phyloP scores from a whole-genome alignment of 2,113 vertebrate species.

The Aphelocoma coerulescens region DNA sequence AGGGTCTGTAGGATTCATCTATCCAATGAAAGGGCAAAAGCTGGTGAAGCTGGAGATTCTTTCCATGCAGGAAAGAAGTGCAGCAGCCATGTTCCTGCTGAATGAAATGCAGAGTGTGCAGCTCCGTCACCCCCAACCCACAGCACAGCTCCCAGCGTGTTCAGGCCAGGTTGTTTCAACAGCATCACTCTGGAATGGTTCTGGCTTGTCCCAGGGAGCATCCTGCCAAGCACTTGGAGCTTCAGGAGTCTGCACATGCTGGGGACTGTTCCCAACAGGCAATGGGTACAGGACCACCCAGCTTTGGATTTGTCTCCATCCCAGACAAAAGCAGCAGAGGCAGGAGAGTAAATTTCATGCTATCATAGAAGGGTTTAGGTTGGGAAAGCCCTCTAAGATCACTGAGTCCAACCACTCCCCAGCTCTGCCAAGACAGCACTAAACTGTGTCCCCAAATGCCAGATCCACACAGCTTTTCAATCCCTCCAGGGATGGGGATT shows the following conservation, averaged over 20 bases:
- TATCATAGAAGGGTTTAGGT: not conserved
- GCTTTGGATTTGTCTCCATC: not conserved
- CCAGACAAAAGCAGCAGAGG: not conserved
- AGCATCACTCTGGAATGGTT: not conserved
- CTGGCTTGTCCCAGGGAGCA: not conserved
- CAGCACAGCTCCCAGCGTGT: not conserved
- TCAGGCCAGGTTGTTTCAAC: not conserved
- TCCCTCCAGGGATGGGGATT: not conserved
- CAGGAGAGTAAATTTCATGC: not conserved
- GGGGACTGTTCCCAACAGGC: not conserved
- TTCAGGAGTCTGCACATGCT: not conserved
- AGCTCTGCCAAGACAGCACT: not conserved
- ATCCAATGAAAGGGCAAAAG: not conserved
- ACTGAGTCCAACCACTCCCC: fast-evolving
- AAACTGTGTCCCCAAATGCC: not conserved
- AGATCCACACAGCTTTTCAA: not conserved
- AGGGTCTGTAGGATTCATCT: not conserved
- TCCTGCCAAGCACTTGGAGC: not conserved
- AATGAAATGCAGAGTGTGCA: not conserved
- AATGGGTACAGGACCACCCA: not conserved
- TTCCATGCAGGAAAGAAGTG: not conserved
- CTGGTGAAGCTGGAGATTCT: not conserved
- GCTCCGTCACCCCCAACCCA: not conserved
- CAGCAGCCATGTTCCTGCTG: fast-evolving
- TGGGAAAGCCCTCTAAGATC: not conserved